Evolutionary conservation across 1,140 invertebrate genomes (phyloP).

Genomic region (Drosophila navojoa): DNA sequence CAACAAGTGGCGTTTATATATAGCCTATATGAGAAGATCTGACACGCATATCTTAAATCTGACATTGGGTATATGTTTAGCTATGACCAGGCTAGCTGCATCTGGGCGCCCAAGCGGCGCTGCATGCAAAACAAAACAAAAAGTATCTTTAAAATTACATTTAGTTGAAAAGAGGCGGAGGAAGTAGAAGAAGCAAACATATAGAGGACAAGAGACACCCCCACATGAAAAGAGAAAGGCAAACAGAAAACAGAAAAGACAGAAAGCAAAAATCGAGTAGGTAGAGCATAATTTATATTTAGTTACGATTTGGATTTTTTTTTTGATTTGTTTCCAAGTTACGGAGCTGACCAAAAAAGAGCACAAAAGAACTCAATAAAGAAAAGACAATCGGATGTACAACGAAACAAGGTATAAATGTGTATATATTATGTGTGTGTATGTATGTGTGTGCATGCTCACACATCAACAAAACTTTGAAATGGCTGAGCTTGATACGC

Average conservation of each 20-base stretch:
- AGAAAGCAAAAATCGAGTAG: constrained; percentile 60
- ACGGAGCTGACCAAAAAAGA: constrained; percentile 37
- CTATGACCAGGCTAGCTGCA: constrained; percentile 50
- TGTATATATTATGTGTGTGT: constrained; percentile 11
- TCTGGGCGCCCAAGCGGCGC: constrained; percentile 49
- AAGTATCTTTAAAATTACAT: constrained; percentile 81
- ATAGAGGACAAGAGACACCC: constrained; percentile 39
- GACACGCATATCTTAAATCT: constrained; percentile 52
- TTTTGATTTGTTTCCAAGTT: constrained; percentile 50
- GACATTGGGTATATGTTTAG: constrained; percentile 53
- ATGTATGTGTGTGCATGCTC: too few species aligned
- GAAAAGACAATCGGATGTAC: constrained; percentile 70
- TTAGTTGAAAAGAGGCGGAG: constrained; percentile 63
- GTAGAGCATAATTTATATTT: constrained; percentile 65
- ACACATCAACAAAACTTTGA: constrained; percentile 15
- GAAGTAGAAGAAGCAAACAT: constrained; percentile 27
- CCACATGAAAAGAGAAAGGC: not conserved
- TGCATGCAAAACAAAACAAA: constrained; percentile 30
- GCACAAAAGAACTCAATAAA: constrained; percentile 17
- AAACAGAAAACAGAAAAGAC: not conserved
- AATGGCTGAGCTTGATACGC: too few species aligned
- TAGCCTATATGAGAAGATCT: constrained; percentile 41
- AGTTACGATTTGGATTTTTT: constrained; percentile 49
- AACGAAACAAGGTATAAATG: constrained; percentile 57
- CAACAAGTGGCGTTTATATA: constrained; percentile 55